These are phyloP conservation scores for Brachionichthys hirsutus DNA, from an alignment of 2,113 vertebrate genomes.

Conservation along the genomic window DNA sequence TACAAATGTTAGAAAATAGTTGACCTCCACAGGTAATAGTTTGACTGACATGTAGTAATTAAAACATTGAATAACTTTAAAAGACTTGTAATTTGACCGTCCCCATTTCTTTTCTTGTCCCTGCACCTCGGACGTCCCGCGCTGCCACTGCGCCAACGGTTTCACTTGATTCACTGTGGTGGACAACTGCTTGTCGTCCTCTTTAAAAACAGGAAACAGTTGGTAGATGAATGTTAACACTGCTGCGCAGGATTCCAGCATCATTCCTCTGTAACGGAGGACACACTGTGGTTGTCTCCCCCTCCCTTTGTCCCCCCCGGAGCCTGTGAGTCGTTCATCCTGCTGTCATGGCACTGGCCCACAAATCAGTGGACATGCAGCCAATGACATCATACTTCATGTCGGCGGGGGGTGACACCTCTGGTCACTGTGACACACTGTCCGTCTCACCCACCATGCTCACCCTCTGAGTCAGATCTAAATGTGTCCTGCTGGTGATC, in stretches of 20 bases:
- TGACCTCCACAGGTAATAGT: too few relatives aligned
- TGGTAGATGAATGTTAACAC: background rate
- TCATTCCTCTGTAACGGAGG: slow-evolving; percentile 34
- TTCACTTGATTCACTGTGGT: too few relatives aligned
- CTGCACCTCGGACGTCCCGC: too few relatives aligned
- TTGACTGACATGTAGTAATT: too few relatives aligned
- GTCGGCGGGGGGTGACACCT: slow-evolving; percentile 57
- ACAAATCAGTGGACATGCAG: slow-evolving; percentile 43
- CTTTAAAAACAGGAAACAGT: too few relatives aligned
- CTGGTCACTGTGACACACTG: slow-evolving; percentile 69
- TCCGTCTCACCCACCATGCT: slow-evolving; percentile 40
- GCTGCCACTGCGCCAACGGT: too few relatives aligned
- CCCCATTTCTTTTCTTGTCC: too few relatives aligned
- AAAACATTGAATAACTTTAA: too few relatives aligned
- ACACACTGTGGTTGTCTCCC: slow-evolving; percentile 19
- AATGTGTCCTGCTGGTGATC: slow-evolving; percentile 13
- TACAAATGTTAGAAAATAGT: too few relatives aligned
- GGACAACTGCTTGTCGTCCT: too few relatives aligned
- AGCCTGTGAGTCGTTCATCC: slow-evolving; percentile 50
- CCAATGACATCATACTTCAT: slow-evolving; percentile 62
- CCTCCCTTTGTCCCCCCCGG: slow-evolving; percentile 19
- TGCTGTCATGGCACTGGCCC: slow-evolving; percentile 49
- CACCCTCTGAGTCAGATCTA: slow-evolving; percentile 31
- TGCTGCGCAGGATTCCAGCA: slow-evolving; percentile 6
- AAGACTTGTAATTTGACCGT: too few relatives aligned